Percentiles rank a stretch among this genome's conserved stretches.
phyloP scores from a whole-genome alignment of 1,140 invertebrate genomes.

The Monomorium pharaonis region DNA sequence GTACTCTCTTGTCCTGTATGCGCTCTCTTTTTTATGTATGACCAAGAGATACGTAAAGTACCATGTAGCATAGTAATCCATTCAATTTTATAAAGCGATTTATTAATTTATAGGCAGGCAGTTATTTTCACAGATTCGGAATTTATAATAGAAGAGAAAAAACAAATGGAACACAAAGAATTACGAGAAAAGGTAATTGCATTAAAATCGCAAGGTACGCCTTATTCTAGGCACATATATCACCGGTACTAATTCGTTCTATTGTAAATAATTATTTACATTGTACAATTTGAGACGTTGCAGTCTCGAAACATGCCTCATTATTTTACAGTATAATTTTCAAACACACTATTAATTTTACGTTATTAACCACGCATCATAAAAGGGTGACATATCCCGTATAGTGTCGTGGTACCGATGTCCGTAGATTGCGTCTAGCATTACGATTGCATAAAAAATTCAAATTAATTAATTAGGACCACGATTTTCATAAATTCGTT shows the following conservation, averaged over 20 bases:
- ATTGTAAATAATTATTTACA: constrained; percentile 64
- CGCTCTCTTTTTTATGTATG: constrained; percentile 59
- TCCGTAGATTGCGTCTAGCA: constrained; percentile 27
- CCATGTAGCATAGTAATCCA: constrained; percentile 29
- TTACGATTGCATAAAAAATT: neutral
- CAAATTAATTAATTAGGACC: neutral
- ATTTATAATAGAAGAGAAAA: neutral
- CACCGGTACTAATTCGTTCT: constrained; percentile 6
- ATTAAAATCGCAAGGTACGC: neutral
- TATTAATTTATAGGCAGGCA: constrained; percentile 62
- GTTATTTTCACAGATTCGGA: neutral
- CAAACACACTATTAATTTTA: constrained; percentile 4
- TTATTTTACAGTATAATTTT: constrained; percentile 51
- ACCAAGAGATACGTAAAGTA: constrained; percentile 53
- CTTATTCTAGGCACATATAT: neutral
- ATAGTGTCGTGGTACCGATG: neutral
- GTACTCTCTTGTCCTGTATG: constrained; percentile 66
- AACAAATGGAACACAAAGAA: neutral
- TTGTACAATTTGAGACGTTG: constrained; percentile 53
- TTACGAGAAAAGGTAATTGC: neutral
- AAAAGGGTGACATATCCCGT: neutral
- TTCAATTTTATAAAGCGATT: constrained; percentile 36
- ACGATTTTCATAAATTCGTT: neutral
- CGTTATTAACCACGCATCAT: constrained; percentile 27
- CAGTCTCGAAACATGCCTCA: neutral